Conservation (phyloP, 2,888 invertebrate genomes). For the Oeneis ivallda region DNA sequence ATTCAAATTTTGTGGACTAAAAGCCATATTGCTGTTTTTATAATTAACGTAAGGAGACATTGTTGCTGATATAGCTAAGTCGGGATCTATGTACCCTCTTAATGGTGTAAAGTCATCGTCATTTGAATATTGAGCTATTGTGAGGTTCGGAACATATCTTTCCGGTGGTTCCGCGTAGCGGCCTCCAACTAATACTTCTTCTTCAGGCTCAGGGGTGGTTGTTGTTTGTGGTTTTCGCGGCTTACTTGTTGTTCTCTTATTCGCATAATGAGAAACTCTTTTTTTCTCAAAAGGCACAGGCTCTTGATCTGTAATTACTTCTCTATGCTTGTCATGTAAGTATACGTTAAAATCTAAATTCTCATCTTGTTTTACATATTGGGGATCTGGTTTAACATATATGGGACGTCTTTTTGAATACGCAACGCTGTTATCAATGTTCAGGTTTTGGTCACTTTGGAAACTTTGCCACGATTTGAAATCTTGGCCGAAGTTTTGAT, state of each 20-base stretch:
- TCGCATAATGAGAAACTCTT: slow-evolving; percentile 45
- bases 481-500: slow-evolving; percentile 41
- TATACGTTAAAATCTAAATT: slow-evolving; percentile 46
- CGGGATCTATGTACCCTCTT: slow-evolving; percentile 48
- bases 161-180: slow-evolving; percentile 73
- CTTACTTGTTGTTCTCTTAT: slow-evolving; percentile 45
- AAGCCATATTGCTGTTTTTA: slow-evolving; percentile 73
- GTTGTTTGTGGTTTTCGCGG: slow-evolving; percentile 48
- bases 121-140: slow-evolving; percentile 47
- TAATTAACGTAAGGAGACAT: slow-evolving; percentile 71
- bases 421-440: slow-evolving; percentile 48
- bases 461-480: slow-evolving; percentile 47
- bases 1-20: slow-evolving; percentile 75
- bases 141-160: slow-evolving; percentile 54
- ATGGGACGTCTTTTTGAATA: slow-evolving; percentile 48
- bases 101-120: slow-evolving; percentile 50
- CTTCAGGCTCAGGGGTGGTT: slow-evolving; percentile 41
- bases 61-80: slow-evolving; percentile 51
- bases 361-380: slow-evolving; percentile 45
- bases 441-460: slow-evolving; percentile 43
- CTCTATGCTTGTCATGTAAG: slow-evolving; percentile 45
- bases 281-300: slow-evolving; percentile 45
- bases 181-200: slow-evolving; percentile 61
- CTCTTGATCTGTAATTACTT: slow-evolving; percentile 38
- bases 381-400: slow-evolving; percentile 43